Conservation (phyloP, 2,797 vertebrate species). For the Chrosomus eos region DNA sequence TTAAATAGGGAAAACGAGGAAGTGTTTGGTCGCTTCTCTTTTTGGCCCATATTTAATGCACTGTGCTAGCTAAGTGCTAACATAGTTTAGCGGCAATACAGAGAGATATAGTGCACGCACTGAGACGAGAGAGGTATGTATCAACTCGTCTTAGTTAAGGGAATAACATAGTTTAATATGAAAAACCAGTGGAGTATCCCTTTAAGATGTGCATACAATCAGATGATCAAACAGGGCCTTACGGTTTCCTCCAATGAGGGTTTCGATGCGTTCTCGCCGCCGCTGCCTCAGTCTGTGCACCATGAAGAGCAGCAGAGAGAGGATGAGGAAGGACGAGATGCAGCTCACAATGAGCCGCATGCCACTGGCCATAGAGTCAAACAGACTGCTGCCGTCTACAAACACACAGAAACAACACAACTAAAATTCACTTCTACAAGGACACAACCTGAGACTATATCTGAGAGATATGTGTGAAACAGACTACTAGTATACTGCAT, state of each 20-base stretch:
- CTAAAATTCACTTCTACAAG: background rate
- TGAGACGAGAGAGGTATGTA: no score
- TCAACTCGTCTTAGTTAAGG: no score
- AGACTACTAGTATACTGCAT: background rate
- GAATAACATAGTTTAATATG: no score
- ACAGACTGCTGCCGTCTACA: constrained; percentile 92
- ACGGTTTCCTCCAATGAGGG: constrained; percentile 95
- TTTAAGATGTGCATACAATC: background rate
- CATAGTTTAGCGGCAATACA: no score
- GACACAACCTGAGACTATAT: background rate
- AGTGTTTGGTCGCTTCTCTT: no score
- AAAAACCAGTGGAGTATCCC: no score
- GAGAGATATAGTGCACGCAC: no score
- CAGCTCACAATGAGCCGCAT: constrained; percentile 98
- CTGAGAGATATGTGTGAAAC: background rate
- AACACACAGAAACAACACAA: background rate
- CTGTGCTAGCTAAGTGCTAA: no score
- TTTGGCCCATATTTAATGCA: no score
- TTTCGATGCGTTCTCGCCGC: constrained; percentile 93
- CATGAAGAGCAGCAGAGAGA: constrained; percentile 98
- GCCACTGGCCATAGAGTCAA: constrained; percentile 97
- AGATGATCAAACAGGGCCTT: constrained; percentile 65
- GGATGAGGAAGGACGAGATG: constrained; percentile 98
- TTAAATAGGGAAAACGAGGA: no score
- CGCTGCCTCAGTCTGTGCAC: constrained; percentile 94